Evolutionary conservation across 64 coral and sea anemone genomes (phyloP).

Genomic region (Platygyra sinensis): DNA sequence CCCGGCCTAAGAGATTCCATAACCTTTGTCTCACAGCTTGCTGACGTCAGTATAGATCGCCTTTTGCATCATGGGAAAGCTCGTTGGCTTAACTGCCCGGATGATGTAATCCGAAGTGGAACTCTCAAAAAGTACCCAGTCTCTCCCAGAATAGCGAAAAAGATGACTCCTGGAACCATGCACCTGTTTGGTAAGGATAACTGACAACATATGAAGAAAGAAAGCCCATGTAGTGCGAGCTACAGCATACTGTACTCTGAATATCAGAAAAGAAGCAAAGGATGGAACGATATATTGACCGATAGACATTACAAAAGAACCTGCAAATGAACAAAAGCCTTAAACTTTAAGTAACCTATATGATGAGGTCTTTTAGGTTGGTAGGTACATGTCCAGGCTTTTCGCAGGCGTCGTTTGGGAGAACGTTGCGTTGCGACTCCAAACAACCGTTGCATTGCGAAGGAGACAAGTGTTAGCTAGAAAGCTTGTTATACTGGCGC

Average conservation of each 20-base stretch:
- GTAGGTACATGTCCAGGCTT: no score
- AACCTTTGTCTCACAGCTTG: constrained; percentile 48
- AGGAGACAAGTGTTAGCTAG: no score
- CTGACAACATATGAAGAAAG: not conserved
- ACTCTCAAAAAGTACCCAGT: constrained; percentile 77
- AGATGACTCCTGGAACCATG: constrained; percentile 63
- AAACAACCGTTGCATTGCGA: no score
- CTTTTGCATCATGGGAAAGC: constrained; percentile 91
- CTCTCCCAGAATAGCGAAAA: constrained; percentile 67
- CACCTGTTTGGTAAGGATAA: constrained; percentile 75
- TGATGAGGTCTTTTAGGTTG: no score
- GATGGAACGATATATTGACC: no score
- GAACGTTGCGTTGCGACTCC: no score
- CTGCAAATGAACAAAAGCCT: no score
- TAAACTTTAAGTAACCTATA: no score
- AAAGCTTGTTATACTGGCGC: no score
- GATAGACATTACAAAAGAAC: no score
- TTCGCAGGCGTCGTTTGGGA: no score
- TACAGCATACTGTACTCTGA: not conserved
- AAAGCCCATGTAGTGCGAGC: not conserved
- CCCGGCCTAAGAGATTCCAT: not conserved
- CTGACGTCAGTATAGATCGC: constrained; percentile 92
- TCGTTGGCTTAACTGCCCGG: constrained; percentile 95
- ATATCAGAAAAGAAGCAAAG: no score
- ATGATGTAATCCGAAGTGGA: constrained; percentile 70